Evolutionary conservation across 2,888 invertebrate species (phyloP).

Genomic region (Tribolium freemani): DNA sequence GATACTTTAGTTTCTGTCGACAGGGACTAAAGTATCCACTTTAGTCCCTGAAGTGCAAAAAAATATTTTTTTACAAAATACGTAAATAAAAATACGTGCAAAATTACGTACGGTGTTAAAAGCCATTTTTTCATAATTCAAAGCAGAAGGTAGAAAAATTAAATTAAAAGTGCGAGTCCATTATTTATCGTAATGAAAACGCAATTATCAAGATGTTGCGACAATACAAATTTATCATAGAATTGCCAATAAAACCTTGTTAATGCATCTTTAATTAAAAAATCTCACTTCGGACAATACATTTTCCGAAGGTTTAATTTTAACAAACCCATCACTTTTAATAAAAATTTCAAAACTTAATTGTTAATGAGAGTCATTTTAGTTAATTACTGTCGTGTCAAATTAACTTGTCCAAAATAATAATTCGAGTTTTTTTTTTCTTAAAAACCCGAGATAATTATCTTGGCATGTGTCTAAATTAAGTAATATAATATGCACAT

Average conservation of each 20-base stretch:
- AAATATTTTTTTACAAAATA: no score
- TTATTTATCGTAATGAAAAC: slow-evolving; percentile 1
- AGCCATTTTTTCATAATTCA: no score
- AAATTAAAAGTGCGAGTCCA: no score
- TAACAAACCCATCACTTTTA: slow-evolving; percentile 3
- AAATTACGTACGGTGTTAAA: no score
- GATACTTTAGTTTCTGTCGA: no score
- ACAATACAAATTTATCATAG: slow-evolving; percentile 13
- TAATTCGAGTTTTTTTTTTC: background rate
- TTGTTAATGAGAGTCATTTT: background rate
- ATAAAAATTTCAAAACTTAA: background rate
- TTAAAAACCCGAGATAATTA: slow-evolving; percentile 14
- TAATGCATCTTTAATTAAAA: slow-evolving; percentile 8
- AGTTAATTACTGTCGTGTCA: background rate
- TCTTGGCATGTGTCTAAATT: slow-evolving; percentile 13
- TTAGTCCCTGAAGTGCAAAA: no score
- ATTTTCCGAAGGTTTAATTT: slow-evolving; percentile 1
- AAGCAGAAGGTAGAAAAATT: no score
- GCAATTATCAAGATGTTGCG: slow-evolving; percentile 17
- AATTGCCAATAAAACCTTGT: slow-evolving; percentile 8
- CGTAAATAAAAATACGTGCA: no score
- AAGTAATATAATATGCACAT: slow-evolving; percentile 8
- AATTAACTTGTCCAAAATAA: background rate
- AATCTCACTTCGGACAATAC: slow-evolving; percentile 9
- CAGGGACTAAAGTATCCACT: no score